These are phyloP conservation scores for Charanyca ferruginea DNA, from an alignment of 2,888 invertebrate species.

Conservation along the genomic window DNA sequence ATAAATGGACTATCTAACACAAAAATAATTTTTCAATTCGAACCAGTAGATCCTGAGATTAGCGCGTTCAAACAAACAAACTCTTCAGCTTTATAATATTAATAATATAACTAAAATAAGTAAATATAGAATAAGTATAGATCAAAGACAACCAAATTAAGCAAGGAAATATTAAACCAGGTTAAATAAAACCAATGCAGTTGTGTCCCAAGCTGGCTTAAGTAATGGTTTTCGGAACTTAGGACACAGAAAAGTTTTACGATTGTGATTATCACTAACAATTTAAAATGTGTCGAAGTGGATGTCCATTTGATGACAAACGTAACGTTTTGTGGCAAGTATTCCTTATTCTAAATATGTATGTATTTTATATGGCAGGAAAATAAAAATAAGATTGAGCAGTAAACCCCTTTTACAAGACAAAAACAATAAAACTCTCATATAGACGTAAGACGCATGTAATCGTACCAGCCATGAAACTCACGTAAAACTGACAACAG, in stretches of 20 bases:
- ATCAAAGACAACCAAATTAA: not conserved
- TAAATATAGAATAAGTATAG: too few species aligned
- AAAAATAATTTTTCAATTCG: too few species aligned
- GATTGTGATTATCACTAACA: not conserved
- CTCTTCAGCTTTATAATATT: too few species aligned
- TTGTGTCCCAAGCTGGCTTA: not conserved
- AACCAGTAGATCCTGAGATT: too few species aligned
- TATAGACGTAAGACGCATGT: slow-evolving; percentile 54
- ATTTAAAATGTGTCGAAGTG: not conserved
- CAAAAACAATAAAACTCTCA: slow-evolving; percentile 57
- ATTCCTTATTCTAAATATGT: not conserved
- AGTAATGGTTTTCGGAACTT: too few species aligned
- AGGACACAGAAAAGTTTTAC: too few species aligned
- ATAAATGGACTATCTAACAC: too few species aligned
- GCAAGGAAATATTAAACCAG: not conserved
- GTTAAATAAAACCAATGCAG: not conserved
- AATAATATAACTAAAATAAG: too few species aligned
- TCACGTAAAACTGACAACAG: slow-evolving; percentile 52
- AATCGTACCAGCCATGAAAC: slow-evolving; percentile 54
- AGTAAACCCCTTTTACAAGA: slow-evolving; percentile 60
- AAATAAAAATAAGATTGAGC: slow-evolving; percentile 56
- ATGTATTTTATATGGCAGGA: slow-evolving; percentile 9
- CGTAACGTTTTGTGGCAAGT: not conserved
- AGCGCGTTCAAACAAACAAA: too few species aligned
- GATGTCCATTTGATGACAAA: slow-evolving; percentile 9